These are phyloP conservation scores for Crioceris asparagi DNA, from an alignment of 2,888 invertebrate species.

Conservation along the genomic window DNA sequence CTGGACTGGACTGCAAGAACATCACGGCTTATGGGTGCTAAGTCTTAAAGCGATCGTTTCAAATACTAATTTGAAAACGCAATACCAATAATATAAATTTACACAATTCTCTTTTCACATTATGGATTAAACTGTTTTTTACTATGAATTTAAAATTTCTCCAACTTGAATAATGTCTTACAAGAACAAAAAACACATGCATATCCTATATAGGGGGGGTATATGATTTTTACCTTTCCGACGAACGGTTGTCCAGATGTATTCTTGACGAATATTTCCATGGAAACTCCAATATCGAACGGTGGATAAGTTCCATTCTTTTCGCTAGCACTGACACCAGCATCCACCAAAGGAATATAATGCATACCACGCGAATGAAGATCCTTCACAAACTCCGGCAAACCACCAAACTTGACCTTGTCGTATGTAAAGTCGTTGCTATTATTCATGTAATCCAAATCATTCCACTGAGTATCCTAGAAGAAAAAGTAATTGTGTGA, in stretches of 20 bases:
- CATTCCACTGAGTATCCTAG: slow-evolving; percentile 72
- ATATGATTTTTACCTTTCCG: slow-evolving; percentile 57
- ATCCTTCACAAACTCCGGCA: slow-evolving; percentile 58
- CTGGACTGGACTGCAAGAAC: too few species aligned
- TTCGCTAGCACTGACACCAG: slow-evolving; percentile 65
- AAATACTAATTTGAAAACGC: too few species aligned
- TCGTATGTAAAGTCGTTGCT: slow-evolving; percentile 73
- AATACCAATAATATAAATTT: too few species aligned
- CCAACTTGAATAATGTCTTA: too few species aligned
- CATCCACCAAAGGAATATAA: slow-evolving; percentile 63
- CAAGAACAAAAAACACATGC: too few species aligned
- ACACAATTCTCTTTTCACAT: too few species aligned
- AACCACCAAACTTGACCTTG: slow-evolving; percentile 46
- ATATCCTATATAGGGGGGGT: too few species aligned
- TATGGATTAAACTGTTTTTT: too few species aligned
- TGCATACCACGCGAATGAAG: slow-evolving; percentile 63
- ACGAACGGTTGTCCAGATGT: slow-evolving; percentile 52
- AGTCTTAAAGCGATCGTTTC: too few species aligned
- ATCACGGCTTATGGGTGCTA: too few species aligned
- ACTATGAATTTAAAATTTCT: too few species aligned
- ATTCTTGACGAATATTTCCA: slow-evolving; percentile 67
- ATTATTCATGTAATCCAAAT: slow-evolving; percentile 73
- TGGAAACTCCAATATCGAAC: slow-evolving; percentile 60
- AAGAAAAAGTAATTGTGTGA: too few species aligned
- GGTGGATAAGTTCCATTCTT: slow-evolving; percentile 58